Conservation (phyloP, 1,140 invertebrate genomes). For the Coenobita brevimanus region DNA sequence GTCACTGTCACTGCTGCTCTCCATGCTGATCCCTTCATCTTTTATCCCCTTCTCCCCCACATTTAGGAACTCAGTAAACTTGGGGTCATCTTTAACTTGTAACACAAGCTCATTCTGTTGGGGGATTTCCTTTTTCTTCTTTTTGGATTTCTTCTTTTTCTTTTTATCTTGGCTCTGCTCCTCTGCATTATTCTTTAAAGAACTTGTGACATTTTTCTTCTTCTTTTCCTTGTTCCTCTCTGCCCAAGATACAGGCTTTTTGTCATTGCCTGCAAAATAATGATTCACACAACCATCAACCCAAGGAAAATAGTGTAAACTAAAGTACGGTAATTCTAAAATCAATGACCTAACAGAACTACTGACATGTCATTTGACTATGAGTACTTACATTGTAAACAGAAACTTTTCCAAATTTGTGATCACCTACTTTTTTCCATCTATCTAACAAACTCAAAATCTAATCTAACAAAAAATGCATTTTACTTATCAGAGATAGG, state of each 20-base stretch:
- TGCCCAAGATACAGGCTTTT: conserved; percentile 41
- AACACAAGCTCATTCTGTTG: neutral
- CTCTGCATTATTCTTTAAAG: neutral
- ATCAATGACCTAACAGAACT: too few species aligned
- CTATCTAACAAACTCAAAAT: too few species aligned
- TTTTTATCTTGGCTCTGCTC: neutral
- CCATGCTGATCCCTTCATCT: neutral
- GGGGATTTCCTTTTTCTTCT: conserved; percentile 5
- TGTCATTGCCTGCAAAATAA: conserved; percentile 31
- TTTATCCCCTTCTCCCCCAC: neutral
- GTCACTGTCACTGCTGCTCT: neutral
- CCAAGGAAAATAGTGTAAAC: too few species aligned
- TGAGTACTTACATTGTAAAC: too few species aligned
- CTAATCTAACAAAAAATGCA: too few species aligned
- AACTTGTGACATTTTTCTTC: neutral
- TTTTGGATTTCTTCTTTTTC: conserved; percentile 20
- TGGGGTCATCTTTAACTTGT: conserved; percentile 15
- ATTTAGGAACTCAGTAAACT: conserved; percentile 22
- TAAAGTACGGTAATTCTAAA: too few species aligned
- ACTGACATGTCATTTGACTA: too few species aligned
- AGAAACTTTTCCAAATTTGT: too few species aligned
- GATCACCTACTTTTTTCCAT: too few species aligned
- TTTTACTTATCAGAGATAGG: too few species aligned
- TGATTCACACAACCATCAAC: too few species aligned
- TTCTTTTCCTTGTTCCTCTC: conserved; percentile 33